Percentiles rank a stretch among this genome's conserved stretches.
phyloP scores from a whole-genome alignment of 2,113 vertebrate species.

The Anoplopoma fimbria region DNA sequence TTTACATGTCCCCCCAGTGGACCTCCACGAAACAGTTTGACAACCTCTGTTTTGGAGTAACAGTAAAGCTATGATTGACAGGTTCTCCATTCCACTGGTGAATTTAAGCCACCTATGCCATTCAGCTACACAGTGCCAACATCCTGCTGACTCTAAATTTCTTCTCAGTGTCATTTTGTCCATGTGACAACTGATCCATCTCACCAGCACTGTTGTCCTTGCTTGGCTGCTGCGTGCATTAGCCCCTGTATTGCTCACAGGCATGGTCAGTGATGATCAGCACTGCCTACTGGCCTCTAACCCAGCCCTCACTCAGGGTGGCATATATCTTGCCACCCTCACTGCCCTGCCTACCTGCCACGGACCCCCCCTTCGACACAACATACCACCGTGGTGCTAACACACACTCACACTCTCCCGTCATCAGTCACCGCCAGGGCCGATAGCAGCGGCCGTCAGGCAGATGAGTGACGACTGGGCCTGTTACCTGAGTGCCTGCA shows the following conservation, averaged over 20 bases:
- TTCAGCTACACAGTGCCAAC: conserved; percentile 5
- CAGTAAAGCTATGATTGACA: not conserved
- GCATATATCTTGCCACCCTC: conserved; percentile 72
- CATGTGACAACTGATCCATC: conserved; percentile 62
- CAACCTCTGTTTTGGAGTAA: not conserved
- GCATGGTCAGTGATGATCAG: conserved; percentile 57
- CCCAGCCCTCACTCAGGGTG: conserved; percentile 58
- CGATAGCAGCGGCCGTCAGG: conserved; percentile 77
- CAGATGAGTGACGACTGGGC: conserved; percentile 79
- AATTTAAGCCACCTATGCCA: not conserved
- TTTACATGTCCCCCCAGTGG: not conserved
- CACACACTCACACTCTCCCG: conserved; percentile 55
- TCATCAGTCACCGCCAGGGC: conserved; percentile 80
- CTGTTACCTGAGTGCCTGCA: conserved; percentile 75
- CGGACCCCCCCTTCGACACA: conserved; percentile 52
- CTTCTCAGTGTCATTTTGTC: conserved; percentile 21
- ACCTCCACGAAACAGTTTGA: not conserved
- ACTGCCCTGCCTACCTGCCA: conserved; percentile 46
- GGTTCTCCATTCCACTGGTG: not conserved
- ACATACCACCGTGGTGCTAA: conserved; percentile 58
- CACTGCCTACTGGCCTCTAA: conserved; percentile 53
- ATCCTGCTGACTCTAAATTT: conserved; percentile 10
- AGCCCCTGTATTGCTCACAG: conserved; percentile 58
- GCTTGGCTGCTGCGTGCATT: conserved; percentile 32
- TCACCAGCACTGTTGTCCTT: conserved; percentile 49